A percentile compares a stretch with the other conserved stretches of the same genome.
These are phyloP conservation scores for Malacoraja senta DNA, from an alignment of 2,797 vertebrate genomes.

Conservation along the genomic window DNA sequence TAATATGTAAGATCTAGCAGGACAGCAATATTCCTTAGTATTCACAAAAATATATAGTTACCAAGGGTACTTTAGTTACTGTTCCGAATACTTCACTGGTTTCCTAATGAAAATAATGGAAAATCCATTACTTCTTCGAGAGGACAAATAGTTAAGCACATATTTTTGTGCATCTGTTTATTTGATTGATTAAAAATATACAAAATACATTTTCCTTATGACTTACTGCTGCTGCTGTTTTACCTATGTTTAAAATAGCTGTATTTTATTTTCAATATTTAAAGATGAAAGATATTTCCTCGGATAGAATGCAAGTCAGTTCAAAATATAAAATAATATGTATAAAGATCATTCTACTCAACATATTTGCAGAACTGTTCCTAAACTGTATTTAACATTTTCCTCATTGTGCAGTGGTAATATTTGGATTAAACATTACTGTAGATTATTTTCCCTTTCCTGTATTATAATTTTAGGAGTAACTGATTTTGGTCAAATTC, in stretches of 20 bases:
- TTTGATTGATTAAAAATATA: not conserved
- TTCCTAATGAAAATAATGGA: conserved; percentile 30
- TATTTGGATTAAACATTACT: not conserved
- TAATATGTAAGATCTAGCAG: not conserved
- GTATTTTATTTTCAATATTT: not conserved
- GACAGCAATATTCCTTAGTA: not conserved
- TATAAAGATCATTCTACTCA: not conserved
- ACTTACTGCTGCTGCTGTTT: not conserved
- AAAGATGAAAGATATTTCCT: not conserved
- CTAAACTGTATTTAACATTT: not conserved
- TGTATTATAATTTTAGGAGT: not conserved
- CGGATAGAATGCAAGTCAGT: not conserved
- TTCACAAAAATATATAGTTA: conserved; percentile 35
- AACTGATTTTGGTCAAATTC: not conserved
- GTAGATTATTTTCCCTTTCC: not conserved
- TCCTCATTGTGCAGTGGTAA: not conserved
- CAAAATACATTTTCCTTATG: not conserved
- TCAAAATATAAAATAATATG: not conserved
- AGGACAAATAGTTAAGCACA: not conserved
- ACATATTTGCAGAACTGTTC: not conserved
- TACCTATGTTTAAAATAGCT: not conserved
- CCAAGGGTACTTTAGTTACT: not conserved
- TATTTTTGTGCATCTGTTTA: not conserved
- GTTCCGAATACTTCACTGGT: not conserved
- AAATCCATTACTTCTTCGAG: not conserved